Conservation (phyloP, 2,888 invertebrate species). For the Ephialtes manifestator region DNA sequence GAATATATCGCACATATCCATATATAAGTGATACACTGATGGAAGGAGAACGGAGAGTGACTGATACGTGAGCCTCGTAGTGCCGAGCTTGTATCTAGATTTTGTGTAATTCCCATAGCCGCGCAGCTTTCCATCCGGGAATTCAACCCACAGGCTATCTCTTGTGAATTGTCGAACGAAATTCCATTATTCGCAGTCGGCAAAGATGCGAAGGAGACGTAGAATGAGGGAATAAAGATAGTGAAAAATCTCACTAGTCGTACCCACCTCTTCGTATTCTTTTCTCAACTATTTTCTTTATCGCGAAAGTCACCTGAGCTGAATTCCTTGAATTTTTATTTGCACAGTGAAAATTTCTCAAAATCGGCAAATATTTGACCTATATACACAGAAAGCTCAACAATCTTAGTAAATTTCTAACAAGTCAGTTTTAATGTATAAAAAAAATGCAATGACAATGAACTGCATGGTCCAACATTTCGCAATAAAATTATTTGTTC, state of each 20-base stretch:
- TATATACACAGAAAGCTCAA: background rate
- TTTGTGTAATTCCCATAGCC: conserved; percentile 49
- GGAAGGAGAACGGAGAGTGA: background rate
- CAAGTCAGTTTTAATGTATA: background rate
- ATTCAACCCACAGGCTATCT: conserved; percentile 55
- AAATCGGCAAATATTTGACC: background rate
- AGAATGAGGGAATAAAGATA: conserved; percentile 15
- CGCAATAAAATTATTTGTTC: background rate
- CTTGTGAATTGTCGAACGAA: conserved; percentile 57
- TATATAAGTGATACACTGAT: conserved; percentile 1
- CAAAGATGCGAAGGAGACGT: conserved; percentile 11
- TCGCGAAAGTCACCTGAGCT: background rate
- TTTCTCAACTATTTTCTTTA: conserved; percentile 4
- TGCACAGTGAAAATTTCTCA: background rate
- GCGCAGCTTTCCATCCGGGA: conserved; percentile 59
- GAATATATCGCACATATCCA: background rate
- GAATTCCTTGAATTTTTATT: background rate
- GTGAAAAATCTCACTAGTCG: conserved; percentile 18
- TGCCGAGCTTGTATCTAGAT: background rate
- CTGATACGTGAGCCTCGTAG: conserved; percentile 5
- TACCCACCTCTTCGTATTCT: background rate
- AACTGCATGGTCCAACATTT: background rate
- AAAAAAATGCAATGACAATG: background rate
- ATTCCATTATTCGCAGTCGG: conserved; percentile 63
- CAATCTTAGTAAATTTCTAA: background rate